Evolutionary conservation across 2,113 vertebrate species (phyloP), one percentile per base, ranked within the genome.

Genomic region (Eudorcas thomsonii): DNA sequence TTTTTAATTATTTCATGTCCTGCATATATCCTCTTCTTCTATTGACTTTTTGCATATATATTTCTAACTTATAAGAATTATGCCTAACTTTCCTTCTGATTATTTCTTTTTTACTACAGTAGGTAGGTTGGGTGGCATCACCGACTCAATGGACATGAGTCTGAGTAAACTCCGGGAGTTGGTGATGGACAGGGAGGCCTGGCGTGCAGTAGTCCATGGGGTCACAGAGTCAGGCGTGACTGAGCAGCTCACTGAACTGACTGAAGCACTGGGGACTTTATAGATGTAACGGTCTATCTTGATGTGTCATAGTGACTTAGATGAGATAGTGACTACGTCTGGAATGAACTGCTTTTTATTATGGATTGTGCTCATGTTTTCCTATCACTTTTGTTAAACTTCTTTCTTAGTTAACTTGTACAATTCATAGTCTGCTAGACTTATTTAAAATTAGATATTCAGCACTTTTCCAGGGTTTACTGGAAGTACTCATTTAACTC

Each of bases 391-490:
- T 87, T 82, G 6, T 60, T 77, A 80, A 97, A 88, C 3, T 64
- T 74, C 45, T 71, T 74, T 85, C 81, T 94, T 57, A 25, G 23
- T 12, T 39, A 67, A 74, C 77, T 30, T 84, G 96, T 96, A 30
- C 85, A 91, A 94, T 93, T 67, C 33, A 95, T 30, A 91, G 25
- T 28, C 8, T 82, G 36, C 28, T 1, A 78, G 7, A 15, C 15
- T 36, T 54, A 85, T 52, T 96, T 88, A 90, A 87, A 95, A 74
- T 82, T 17, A 82, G 96, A 88, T 39, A 86, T 45, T 81, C 74
- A 85, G 21, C 17, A 80, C 21, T 81, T 88, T 95, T 83, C 6
- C 30, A 59, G 15, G 19, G 9, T 60, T 54, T 48, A 28, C 48
- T 81, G 10, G 45, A 78, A 88, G 57, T 28, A 67, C 2, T 93